These are phyloP conservation scores for Protomyctophum bolini DNA, from an alignment of 2,113 vertebrate genomes.

Conservation along the genomic window DNA sequence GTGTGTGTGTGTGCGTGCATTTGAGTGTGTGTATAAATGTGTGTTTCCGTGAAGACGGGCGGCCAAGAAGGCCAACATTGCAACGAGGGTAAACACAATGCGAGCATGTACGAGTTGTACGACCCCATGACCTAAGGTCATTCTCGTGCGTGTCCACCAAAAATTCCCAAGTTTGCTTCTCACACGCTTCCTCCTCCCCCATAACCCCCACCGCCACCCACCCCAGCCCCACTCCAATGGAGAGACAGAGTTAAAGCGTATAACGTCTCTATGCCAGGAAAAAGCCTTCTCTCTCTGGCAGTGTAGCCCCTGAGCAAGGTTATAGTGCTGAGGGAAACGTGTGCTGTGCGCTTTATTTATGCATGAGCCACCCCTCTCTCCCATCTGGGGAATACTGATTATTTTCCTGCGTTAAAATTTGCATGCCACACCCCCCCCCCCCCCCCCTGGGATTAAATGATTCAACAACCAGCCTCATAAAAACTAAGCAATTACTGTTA, in stretches of 20 bases:
- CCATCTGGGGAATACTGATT: constrained; percentile 73
- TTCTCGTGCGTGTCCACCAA: constrained; percentile 30
- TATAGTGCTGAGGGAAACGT: constrained; percentile 65
- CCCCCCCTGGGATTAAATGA: constrained; percentile 73
- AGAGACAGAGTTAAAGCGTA: constrained; percentile 37
- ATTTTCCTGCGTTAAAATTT: constrained; percentile 76
- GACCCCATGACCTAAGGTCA: constrained; percentile 52
- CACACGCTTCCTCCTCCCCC: constrained; percentile 28
- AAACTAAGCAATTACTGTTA: constrained; percentile 72
- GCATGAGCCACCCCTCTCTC: constrained; percentile 69
- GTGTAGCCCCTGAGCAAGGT: constrained; percentile 69
- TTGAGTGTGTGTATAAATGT: constrained; percentile 1
- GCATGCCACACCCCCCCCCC: constrained; percentile 55
- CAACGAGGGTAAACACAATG: constrained; percentile 27
- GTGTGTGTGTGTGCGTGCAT: constrained; percentile 3
- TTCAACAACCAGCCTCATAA: constrained; percentile 60
- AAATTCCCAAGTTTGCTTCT: constrained; percentile 25
- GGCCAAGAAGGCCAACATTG: neutral
- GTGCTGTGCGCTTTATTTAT: constrained; percentile 71
- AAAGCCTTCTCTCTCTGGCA: constrained; percentile 52
- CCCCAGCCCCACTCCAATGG: neutral
- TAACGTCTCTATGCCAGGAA: constrained; percentile 60
- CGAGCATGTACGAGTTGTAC: constrained; percentile 35
- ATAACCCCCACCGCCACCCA: neutral
- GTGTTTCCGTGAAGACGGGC: constrained; percentile 24